Base-by-base conservation (phyloP, 2,888 invertebrate genomes). In the Netelia fuscicornis region DNA sequence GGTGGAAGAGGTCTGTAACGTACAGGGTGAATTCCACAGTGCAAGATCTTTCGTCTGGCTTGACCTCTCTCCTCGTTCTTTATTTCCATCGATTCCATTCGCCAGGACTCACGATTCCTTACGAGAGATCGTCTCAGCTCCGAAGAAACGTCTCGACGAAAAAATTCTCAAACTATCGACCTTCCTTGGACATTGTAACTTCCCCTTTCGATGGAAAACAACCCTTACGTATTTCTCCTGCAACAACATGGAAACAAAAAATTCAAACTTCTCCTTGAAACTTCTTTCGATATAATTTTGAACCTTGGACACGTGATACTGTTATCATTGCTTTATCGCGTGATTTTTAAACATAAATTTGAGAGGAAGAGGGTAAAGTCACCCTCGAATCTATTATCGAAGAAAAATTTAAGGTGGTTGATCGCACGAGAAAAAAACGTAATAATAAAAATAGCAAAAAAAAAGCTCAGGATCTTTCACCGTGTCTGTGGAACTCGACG, bases 41-140 rank as follows among this genome's bases (percentile, higher is more conserved):
- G 67, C 60, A 64, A 65, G 37, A 30, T 37, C 68, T 74, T 17
- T 30, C 56, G 77, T 77, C 77, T 75, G 76, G 60, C 77, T 78
- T 86, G 77, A 86, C 86, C 85, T 86, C 72, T 77, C 72, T 77
- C 78, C 60, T 48, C 30, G 30, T 58, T 70, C 48, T 76, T 74
- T 70, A 75, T 65, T 58, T 25, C 60, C 65, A 30, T 58, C 71
- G 64, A 80, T 65, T 60, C 72, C 30, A 52, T 25, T 10, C 60
- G 58, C 54, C 62, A 30, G 37, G 42, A 65, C 65, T 23, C 54
- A 25, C 20, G 44, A 70, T 74, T 76, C 30, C 52, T 64, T 37
- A 56, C 65, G 23, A 23, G 48, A 79, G 23, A 62, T 58, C 58
- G 20, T 58, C 20, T 20, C 62, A 23, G 23, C 11, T 2, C 65